Evolutionary conservation across 1,140 invertebrate genomes (phyloP).

Genomic region (Panagrolaimus sp.): DNA sequence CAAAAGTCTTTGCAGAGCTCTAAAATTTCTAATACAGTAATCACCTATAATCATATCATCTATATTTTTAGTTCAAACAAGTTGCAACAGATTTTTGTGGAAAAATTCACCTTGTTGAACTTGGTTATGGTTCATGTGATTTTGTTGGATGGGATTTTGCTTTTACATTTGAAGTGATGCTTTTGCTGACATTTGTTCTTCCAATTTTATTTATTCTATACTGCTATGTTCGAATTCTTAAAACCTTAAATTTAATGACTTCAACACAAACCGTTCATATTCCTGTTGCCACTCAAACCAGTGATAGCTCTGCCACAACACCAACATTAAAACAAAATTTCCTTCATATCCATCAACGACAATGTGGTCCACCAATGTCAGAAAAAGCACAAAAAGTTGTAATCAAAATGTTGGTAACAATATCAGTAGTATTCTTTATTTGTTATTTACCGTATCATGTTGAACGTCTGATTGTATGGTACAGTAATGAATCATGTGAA

Average conservation of each 20-base stretch:
- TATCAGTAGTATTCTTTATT: conserved; percentile 50
- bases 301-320: conserved; percentile 21
- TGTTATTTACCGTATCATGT: conserved; percentile 56
- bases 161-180: conserved; percentile 31
- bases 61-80: neutral
- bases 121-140: neutral
- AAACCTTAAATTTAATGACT: conserved; percentile 46
- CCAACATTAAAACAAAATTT: conserved; percentile 10
- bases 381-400: conserved; percentile 19
- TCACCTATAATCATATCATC: too few species aligned
- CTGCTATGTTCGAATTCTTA: conserved; percentile 50
- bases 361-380: neutral
- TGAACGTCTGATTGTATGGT: conserved; percentile 48
- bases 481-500: conserved; percentile 35
- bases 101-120: neutral
- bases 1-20: too few species aligned
- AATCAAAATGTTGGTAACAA: conserved; percentile 39
- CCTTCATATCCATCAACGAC: conserved; percentile 15
- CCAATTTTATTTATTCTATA: conserved; percentile 50
- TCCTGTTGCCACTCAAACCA: conserved; percentile 27
- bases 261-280: conserved; percentile 30
- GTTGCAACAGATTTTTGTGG: conserved; percentile 9
- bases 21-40: too few species aligned
- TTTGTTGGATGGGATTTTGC: conserved; percentile 10
- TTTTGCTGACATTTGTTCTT: conserved; percentile 51